These are phyloP conservation scores for Dexiosoma caninum DNA, from an alignment of 2,888 invertebrate genomes.

Conservation along the genomic window DNA sequence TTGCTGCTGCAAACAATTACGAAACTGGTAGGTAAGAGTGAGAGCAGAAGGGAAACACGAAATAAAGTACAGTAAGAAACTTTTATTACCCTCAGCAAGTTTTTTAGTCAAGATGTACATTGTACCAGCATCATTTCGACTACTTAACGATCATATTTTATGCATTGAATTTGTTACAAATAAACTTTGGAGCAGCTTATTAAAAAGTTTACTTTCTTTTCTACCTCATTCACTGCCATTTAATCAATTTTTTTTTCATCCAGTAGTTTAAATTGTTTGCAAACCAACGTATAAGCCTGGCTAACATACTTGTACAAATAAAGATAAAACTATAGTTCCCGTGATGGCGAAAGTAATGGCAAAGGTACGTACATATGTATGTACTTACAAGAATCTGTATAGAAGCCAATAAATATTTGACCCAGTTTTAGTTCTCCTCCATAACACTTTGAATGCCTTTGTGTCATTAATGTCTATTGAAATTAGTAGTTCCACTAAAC, in stretches of 20 bases:
- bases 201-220: slow-evolving; percentile 43
- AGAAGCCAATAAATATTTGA: not conserved
- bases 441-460: not conserved
- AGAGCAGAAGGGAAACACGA: not conserved
- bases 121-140: slow-evolving; percentile 22
- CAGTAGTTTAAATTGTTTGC: not conserved
- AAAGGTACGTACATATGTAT: not conserved
- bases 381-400: not conserved
- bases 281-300: not conserved
- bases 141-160: slow-evolving; percentile 59
- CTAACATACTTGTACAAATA: not conserved
- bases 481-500: not conserved
- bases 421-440: not conserved
- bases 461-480: not conserved
- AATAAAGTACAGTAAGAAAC: not conserved
- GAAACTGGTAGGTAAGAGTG: not conserved
- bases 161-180: slow-evolving; percentile 54
- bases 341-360: slow-evolving; percentile 15
- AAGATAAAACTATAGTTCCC: not conserved
- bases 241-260: not conserved
- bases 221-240: not conserved
- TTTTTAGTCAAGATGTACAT: too few relatives aligned
- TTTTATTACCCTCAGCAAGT: not conserved
- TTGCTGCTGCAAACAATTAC: not conserved
- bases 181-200: slow-evolving; percentile 44